Conservation (phyloP, 2,797 vertebrate genomes). For the Ciconia nigra region DNA sequence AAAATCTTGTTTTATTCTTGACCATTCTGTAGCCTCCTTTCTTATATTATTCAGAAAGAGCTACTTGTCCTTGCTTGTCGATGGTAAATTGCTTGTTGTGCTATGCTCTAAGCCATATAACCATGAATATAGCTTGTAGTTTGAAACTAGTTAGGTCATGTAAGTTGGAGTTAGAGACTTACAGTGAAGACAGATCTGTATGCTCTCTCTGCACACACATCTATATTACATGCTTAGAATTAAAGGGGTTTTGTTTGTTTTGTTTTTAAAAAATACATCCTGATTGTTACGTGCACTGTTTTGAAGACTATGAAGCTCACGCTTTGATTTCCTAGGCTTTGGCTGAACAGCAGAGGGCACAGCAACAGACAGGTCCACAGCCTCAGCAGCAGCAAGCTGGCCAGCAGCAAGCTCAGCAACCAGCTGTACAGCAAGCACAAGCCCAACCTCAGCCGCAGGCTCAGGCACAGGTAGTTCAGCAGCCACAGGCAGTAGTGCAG, state of each 20-base stretch:
- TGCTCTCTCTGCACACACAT: background rate
- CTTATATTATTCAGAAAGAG: background rate
- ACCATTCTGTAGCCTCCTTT: background rate
- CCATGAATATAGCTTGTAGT: background rate
- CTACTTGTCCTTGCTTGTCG: background rate
- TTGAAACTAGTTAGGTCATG: background rate
- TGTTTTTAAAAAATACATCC: background rate
- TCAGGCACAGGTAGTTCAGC: slow-evolving; percentile 76
- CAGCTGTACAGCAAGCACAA: slow-evolving; percentile 55
- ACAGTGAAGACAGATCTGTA: background rate
- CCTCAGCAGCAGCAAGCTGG: slow-evolving; percentile 63
- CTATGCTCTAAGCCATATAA: background rate
- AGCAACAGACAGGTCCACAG: slow-evolving; percentile 80
- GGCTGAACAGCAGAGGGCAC: slow-evolving; percentile 90
- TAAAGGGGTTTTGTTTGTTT: background rate
- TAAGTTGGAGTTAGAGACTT: background rate
- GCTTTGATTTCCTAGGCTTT: slow-evolving; percentile 77
- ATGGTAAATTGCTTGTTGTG: background rate
- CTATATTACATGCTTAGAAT: background rate
- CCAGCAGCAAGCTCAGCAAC: slow-evolving; percentile 64
- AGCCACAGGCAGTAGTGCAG: slow-evolving; percentile 77
- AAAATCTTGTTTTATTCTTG: background rate
- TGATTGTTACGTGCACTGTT: background rate
- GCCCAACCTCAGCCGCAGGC: slow-evolving; percentile 75
- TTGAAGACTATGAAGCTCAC: background rate